Conservation (phyloP, 2,888 invertebrate species). For the Pterostichus madidus region DNA sequence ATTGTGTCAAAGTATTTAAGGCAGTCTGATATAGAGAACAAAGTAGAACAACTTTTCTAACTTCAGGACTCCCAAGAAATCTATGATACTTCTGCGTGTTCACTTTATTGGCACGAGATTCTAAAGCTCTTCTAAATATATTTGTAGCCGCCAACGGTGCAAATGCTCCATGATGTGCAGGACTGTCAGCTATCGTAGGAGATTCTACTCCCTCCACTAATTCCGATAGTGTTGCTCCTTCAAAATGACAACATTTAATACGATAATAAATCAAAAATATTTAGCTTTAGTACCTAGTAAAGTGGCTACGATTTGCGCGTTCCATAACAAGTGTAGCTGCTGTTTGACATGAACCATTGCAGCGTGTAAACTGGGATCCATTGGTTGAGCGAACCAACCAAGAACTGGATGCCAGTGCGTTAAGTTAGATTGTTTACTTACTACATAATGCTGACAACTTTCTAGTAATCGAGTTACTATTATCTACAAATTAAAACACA, state of each 20-base stretch:
- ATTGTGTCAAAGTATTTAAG: conserved; percentile 92
- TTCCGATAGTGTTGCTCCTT: conserved; percentile 78
- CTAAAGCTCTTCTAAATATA: conserved; percentile 82
- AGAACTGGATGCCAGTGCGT: conserved; percentile 99
- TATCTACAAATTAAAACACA: conserved; percentile 79
- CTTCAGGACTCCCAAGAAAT: conserved; percentile 89
- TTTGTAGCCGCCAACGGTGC: conserved; percentile 76
- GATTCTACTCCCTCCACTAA: conserved; percentile 77
- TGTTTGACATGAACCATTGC: conserved; percentile 79
- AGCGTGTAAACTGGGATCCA: conserved; percentile 80
- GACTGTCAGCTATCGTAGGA: conserved; percentile 73
- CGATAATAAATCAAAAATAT: conserved; percentile 62
- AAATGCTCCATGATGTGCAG: conserved; percentile 75
- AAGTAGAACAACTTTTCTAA: conserved; percentile 89
- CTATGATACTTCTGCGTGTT: conserved; percentile 84
- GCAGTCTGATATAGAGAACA: conserved; percentile 96
- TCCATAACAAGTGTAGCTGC: conserved; percentile 80
- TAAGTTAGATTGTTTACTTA: conserved; percentile 92
- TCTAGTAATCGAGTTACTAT: conserved; percentile 92
- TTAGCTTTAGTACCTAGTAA: conserved; percentile 78
- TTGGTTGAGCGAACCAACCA: conserved; percentile 91
- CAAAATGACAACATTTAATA: neutral
- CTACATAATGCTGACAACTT: conserved; percentile 95
- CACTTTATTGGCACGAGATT: conserved; percentile 81
- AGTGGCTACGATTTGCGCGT: conserved; percentile 79